These are phyloP conservation scores for Bursaphelenchus okinawaensis DNA, from an alignment of 2,888 invertebrate genomes.

Conservation along the genomic window DNA sequence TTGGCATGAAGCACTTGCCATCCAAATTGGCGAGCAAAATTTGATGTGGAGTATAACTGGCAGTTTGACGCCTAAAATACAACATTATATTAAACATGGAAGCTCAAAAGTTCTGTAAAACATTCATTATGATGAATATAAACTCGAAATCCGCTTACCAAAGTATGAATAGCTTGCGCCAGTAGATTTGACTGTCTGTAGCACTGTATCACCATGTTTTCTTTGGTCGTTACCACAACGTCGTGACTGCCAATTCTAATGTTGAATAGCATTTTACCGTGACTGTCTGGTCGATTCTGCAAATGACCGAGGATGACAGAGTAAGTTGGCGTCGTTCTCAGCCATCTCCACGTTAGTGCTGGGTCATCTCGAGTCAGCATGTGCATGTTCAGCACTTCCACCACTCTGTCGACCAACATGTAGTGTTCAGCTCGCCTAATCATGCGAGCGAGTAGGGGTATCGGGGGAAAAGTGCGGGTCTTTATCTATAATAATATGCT, in stretches of 20 bases:
- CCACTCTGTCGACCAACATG: conserved; percentile 31
- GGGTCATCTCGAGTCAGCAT: conserved; percentile 28
- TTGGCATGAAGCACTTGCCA: conserved; percentile 41
- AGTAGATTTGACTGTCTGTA: conserved; percentile 25
- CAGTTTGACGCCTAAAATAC: conserved; percentile 24
- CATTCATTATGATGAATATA: neutral
- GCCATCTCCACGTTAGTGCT: conserved; percentile 36
- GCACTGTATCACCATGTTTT: conserved; percentile 40
- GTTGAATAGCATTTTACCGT: conserved; percentile 17
- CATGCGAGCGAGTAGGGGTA: conserved; percentile 32
- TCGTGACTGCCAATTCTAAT: conserved; percentile 6
- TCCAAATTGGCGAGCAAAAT: conserved; percentile 15
- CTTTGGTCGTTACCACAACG: conserved; percentile 33
- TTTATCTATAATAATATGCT: conserved; percentile 32
- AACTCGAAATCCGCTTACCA: conserved; percentile 2
- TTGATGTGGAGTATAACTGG: conserved; percentile 15
- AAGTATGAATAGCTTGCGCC: conserved; percentile 10
- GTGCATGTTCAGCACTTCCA: conserved; percentile 30
- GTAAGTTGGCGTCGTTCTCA: conserved; percentile 30
- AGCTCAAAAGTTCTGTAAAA: neutral
- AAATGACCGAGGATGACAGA: conserved; percentile 30
- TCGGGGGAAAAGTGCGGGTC: conserved; percentile 22
- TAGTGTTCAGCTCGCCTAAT: conserved; percentile 41
- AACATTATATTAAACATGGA: no score
- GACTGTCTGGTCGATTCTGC: neutral